A percentile compares a stretch with the other conserved stretches of the same genome.
These are phyloP conservation scores for Tadarida brasiliensis DNA, from an alignment of 2,797 vertebrate species.

Conservation along the genomic window DNA sequence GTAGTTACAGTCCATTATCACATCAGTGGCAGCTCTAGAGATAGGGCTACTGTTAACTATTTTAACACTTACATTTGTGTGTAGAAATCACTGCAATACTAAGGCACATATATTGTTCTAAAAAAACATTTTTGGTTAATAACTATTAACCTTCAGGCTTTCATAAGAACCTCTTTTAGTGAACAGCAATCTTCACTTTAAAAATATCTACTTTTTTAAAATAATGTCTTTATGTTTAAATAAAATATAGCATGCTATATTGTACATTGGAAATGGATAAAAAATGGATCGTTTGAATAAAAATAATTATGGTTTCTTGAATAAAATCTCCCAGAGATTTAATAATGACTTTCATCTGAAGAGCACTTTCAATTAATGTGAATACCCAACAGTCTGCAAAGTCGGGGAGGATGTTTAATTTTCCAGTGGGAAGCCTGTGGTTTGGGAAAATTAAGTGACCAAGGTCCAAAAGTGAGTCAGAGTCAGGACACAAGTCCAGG, in stretches of 20 bases:
- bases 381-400: neutral
- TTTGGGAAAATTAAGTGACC: neutral
- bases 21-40: constrained; percentile 20
- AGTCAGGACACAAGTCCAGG: neutral
- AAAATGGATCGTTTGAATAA: constrained; percentile 38
- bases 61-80: constrained; percentile 12
- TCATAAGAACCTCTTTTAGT: neutral
- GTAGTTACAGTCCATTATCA: neutral
- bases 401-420: neutral
- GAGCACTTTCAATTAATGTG: constrained; percentile 23
- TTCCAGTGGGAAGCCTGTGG: constrained; percentile 37
- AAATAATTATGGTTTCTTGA: constrained; percentile 34
- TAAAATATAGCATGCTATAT: neutral
- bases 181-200: constrained; percentile 1
- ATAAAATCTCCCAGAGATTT: constrained; percentile 45
- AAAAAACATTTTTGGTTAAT: neutral
- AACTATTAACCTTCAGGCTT: neutral
- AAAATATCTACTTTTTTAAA: constrained; percentile 20
- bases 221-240: constrained; percentile 30
- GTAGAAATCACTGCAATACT: neutral
- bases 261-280: neutral
- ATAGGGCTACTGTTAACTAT: neutral
- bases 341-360: constrained; percentile 52
- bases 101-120: neutral
- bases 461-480: neutral